Percentiles rank a stretch among this genome's conserved stretches.
Evolutionary conservation across 2,797 vertebrate species (phyloP).

Genomic region (Macropodus opercularis): DNA sequence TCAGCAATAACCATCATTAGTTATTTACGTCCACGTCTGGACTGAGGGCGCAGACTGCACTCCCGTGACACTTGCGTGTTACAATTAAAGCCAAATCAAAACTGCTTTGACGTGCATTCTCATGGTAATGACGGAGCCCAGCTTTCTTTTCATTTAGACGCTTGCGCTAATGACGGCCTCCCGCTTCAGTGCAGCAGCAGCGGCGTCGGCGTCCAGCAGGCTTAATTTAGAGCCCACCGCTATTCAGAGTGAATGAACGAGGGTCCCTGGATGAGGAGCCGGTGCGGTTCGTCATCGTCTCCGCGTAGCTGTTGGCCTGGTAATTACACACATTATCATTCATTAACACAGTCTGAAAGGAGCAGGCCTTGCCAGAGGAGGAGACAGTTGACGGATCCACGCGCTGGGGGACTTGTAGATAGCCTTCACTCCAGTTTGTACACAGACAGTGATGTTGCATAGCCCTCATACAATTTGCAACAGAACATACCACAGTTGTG

Average conservation of each 20-base stretch:
- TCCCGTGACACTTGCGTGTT: slow-evolving; percentile 26
- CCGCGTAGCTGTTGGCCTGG: slow-evolving; percentile 56
- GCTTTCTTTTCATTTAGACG: slow-evolving; percentile 57
- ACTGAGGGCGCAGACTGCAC: slow-evolving; percentile 37
- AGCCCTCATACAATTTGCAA: slow-evolving; percentile 2
- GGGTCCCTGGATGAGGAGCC: slow-evolving; percentile 61
- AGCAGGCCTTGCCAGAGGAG: slow-evolving; percentile 23
- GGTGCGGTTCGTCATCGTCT: slow-evolving; percentile 68
- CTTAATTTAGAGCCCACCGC: slow-evolving; percentile 53
- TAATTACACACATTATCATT: slow-evolving; percentile 81
- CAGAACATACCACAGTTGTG: not conserved
- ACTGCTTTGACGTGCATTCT: slow-evolving; percentile 72
- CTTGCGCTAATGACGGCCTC: slow-evolving; percentile 63
- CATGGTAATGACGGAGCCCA: slow-evolving; percentile 65
- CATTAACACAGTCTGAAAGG: slow-evolving; percentile 73
- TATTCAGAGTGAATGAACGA: slow-evolving; percentile 71
- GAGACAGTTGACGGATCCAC: slow-evolving; percentile 12
- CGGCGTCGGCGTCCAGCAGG: too few relatives aligned
- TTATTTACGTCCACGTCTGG: slow-evolving; percentile 40
- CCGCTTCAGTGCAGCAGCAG: slow-evolving; percentile 47
- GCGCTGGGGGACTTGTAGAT: slow-evolving; percentile 16
- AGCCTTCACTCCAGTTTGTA: slow-evolving; percentile 11
- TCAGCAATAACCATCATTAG: slow-evolving; percentile 39
- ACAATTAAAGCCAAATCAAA: slow-evolving; percentile 72
- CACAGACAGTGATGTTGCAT: slow-evolving; percentile 1